Evolutionary conservation across 2,888 invertebrate genomes (phyloP).

Genomic region (Nebria brevicollis): DNA sequence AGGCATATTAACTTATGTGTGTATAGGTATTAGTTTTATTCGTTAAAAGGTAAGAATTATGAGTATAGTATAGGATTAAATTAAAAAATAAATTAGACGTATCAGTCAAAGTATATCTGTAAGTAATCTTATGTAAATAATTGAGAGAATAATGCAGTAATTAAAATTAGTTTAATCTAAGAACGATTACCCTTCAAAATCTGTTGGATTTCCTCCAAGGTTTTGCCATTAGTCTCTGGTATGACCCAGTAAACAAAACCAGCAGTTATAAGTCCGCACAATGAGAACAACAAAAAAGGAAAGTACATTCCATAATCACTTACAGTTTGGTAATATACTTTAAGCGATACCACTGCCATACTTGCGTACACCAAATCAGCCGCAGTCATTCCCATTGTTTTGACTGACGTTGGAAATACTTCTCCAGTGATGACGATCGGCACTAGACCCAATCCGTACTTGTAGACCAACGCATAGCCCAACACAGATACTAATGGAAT

Average conservation of each 20-base stretch:
- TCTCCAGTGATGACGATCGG: constrained; percentile 61
- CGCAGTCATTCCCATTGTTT: constrained; percentile 60
- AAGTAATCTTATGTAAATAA: too few species aligned
- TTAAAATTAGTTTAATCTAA: too few species aligned
- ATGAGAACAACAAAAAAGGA: constrained; percentile 59
- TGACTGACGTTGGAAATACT: constrained; percentile 60
- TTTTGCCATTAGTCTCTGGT: constrained; percentile 47
- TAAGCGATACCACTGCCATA: constrained; percentile 56
- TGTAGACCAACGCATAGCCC: constrained; percentile 58
- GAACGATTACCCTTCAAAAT: constrained; percentile 36
- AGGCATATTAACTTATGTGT: too few species aligned
- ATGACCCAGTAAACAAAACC: constrained; percentile 53
- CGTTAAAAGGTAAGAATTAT: too few species aligned
- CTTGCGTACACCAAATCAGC: constrained; percentile 58
- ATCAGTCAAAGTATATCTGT: too few species aligned
- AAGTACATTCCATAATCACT: constrained; percentile 55
- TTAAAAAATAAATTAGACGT: too few species aligned
- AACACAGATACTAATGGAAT: constrained; percentile 59
- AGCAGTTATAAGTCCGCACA: constrained; percentile 55
- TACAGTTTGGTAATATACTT: constrained; percentile 55
- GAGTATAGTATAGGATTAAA: too few species aligned
- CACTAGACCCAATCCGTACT: constrained; percentile 59
- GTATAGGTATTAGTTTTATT: too few species aligned
- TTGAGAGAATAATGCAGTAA: too few species aligned
- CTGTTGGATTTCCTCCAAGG: constrained; percentile 40